Evolutionary conservation across 2,113 vertebrate species (phyloP), one percentile per base, ranked within the genome.

Genomic region (Columba livia): DNA sequence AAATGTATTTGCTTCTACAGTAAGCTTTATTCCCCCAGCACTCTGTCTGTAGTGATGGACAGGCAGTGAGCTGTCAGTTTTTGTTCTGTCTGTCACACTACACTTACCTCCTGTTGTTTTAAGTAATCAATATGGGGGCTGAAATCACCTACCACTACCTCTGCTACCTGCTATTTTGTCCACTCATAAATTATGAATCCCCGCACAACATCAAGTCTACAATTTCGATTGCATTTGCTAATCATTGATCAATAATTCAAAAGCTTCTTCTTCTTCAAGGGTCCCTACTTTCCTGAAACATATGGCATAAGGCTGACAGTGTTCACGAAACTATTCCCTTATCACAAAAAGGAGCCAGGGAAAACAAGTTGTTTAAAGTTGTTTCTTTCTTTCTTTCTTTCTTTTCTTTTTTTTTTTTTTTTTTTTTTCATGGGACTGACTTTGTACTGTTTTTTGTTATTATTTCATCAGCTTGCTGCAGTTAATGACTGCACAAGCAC

Each of bases 231-330:
- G 99, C 98, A 99, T 99, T 99, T 99, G 98, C 98, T 99, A 99
- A 99, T 99, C 99, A 98, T 98, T 99, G 98, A 99, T 99, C 99
- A 99, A 99, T 99, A 99, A 99, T 99, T 99, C 98, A 99, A 97
- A 96, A 98, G 96, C 94, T 72, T 96, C 98, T 98, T 98, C 98
- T 98, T 99, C 98, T 98, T 98, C 98, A 98, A 99, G 98, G 98
- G 98, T 98, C 98, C 98, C 98, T 94, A 96, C 97, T 97, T 98
- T 99, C 98, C 98, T 98, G 98, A 97, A 98, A 98, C 99, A 99
- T 99, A 99, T 99, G 99, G 99, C 97, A 97, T 88, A 83, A 97
- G 97, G 97, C 97, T 98, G 97, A 96, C 97, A 96, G 89, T 89
- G 90, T 97, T 98, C 97, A 93, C 94, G 83, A 98, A 97, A 97